Base-by-base conservation (phyloP, 2,888 invertebrate genomes). In the Pocota personata region DNA sequence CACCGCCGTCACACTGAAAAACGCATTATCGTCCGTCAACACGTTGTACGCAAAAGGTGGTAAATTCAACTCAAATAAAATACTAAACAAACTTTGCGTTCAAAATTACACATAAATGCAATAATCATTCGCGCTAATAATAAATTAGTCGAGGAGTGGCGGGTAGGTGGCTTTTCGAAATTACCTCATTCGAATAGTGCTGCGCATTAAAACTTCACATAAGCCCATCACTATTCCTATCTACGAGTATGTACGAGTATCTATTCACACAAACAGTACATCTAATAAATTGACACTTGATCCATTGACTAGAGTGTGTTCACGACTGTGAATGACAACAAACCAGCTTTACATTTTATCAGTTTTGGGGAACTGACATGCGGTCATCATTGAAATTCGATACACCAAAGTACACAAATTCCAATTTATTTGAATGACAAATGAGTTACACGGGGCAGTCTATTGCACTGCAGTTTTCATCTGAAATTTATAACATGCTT, bases 301-400 rank as follows among this genome's bases (percentile, higher is more conserved):
- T 86, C 80, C 60, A 64, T 19, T 48, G 64, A 27, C 21, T 27
- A 3, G 10, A 50, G 32, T 14, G 27, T 12, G 10, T 27, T 35
- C n/a, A 7, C n/a, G 8, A 32, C 21, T 19, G 40, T 43, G 27
- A 69, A 37, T 52, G 37, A 14, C 57, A 66, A 12, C 27, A 3
- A 14, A 16, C 12, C 16, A 14, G 37, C 21, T 73, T 62, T 21
- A 16, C 21, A 48, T 58, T 77, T 71, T 64, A 58, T 77, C 57
- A 77, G 52, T 82, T 82, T 72, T 66, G 21, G 52, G 60, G 52
- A 35, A 43, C 62, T 52, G 55, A 27, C 55, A 82, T 77, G 72
- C 57, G 86, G 82, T 67, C 40, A 60, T 7, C 48, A 76, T 82
- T 77, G 86, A 67, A 86, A 86, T 77, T 82, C 80, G 71, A 86